A percentile compares a stretch with the other conserved stretches of the same genome.
phyloP scores from a whole-genome alignment of 2,888 invertebrate genomes.

The Gonocerus acuteangulatus region DNA sequence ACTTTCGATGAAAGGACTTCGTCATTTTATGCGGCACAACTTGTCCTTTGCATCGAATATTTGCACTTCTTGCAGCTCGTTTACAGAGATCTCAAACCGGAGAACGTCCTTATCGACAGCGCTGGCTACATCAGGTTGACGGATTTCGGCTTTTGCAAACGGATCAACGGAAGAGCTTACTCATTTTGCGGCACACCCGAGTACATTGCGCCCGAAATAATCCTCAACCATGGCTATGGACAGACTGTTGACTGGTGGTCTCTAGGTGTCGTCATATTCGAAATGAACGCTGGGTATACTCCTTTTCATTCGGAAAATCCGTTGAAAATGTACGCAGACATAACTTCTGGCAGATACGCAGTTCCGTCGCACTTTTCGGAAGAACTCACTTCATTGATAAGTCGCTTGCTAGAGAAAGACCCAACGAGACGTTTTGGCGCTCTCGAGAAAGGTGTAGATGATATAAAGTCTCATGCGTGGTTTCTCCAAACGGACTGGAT shows the following conservation, averaged over 20 bases:
- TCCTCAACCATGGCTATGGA: conserved; percentile 77
- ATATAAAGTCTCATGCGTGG: too few species aligned
- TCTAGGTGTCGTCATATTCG: conserved; percentile 76
- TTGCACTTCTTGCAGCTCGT: conserved; percentile 78
- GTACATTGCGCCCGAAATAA: too few species aligned
- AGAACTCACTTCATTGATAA: conserved; percentile 54
- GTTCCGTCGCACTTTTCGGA: conserved; percentile 75
- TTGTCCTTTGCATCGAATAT: conserved; percentile 86
- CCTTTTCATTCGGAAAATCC: conserved; percentile 79
- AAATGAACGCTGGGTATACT: conserved; percentile 86
- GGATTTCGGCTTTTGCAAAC: conserved; percentile 92
- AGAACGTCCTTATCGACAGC: conserved; percentile 75
- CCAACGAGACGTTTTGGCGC: too few species aligned
- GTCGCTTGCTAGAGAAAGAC: too few species aligned
- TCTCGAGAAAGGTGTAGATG: too few species aligned
- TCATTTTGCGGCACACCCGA: conserved; percentile 54
- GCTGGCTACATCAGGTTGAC: conserved; percentile 79
- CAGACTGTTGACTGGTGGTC: conserved; percentile 96
- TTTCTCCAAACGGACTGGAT: too few species aligned
- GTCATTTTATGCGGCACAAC: conserved; percentile 86
- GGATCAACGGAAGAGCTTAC: conserved; percentile 51
- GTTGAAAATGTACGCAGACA: conserved; percentile 88
- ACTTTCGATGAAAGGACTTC: conserved; percentile 57
- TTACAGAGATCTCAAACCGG: conserved; percentile 87
- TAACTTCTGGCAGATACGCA: conserved; percentile 81